Base-by-base conservation (phyloP, 1,140 invertebrate genomes). In the Anastrepha ludens region DNA sequence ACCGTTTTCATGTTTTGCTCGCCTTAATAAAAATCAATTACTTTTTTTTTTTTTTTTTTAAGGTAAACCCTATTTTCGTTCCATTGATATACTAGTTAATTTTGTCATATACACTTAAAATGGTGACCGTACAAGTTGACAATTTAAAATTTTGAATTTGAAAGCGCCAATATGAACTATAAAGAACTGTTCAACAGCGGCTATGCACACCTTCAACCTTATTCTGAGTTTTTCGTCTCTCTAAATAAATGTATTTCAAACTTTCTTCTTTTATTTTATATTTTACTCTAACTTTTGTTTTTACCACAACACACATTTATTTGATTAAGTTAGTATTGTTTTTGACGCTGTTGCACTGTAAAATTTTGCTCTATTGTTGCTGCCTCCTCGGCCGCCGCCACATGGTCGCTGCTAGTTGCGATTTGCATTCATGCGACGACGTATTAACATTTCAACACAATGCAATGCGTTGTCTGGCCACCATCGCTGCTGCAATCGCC, bases 331-430 rank as follows among this genome's bases (percentile, higher is more conserved):
- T 17, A 62, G 60, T 15, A 62, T 62, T 62, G 60, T 11, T 78
- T 78, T 78, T 20, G 15, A n/a, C 44, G 74, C 44, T 78, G 44
- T 78, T 78, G 74, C 47, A 55, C 74, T 78, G 41, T 20, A n/a
- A 50, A 50, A 13, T 20, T 78, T 74, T 47, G 39, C 17, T n/a
- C 64, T 39, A 11, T 39, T 20, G 74, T 44, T 29, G 17, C 17
- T 55, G 47, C 4, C 47, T 13, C n/a, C 44, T 55, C 39, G 17
- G 3, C 47, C 17, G 50, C 17, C 74, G 15, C 5, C 60, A 62
- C 60, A 15, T n/a, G 15, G 60, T 62, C 60, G 60, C n/a, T 55
- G 17, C 17, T 50, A 17, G 13, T 78, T 78, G 44, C 74, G n/a
- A 70, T 70, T 70, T 70, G 64, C 67, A 44, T 70, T 44, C n/a